Percentiles rank a stretch among this genome's conserved stretches.
phyloP scores from a whole-genome alignment of 2,888 invertebrate species.

The Conistra vaccinii region DNA sequence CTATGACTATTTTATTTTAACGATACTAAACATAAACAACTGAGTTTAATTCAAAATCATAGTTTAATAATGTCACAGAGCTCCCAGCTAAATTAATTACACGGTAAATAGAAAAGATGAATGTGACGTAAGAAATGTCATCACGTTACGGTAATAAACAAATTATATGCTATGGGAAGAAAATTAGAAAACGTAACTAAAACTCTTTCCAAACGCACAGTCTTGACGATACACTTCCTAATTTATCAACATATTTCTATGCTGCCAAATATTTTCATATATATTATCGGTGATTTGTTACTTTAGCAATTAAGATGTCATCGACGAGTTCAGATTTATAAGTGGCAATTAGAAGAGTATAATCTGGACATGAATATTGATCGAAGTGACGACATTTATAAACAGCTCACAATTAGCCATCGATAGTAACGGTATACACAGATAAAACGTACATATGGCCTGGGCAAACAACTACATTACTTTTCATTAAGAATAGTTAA shows the following conservation, averaged over 20 bases:
- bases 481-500: slow-evolving; percentile 67
- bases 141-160: slow-evolving; percentile 8
- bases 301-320: slow-evolving; percentile 88
- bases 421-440: slow-evolving; percentile 74
- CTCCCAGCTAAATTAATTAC: slow-evolving; percentile 13
- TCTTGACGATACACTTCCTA: slow-evolving; percentile 40
- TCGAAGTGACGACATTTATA: slow-evolving; percentile 82
- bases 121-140: slow-evolving; percentile 18
- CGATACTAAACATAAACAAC: slow-evolving; percentile 18
- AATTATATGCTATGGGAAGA: slow-evolving; percentile 11
- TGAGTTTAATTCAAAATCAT: slow-evolving; percentile 21
- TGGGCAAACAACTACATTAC: slow-evolving; percentile 69
- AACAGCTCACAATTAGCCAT: slow-evolving; percentile 83
- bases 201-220: slow-evolving; percentile 17
- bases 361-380: slow-evolving; percentile 88
- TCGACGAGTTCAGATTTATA: slow-evolving; percentile 86
- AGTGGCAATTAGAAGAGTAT: slow-evolving; percentile 86
- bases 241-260: slow-evolving; percentile 56
- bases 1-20: slow-evolving; percentile 39
- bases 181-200: background rate
- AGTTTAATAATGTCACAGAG: slow-evolving; percentile 16
- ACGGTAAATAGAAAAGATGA: slow-evolving; percentile 18
- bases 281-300: slow-evolving; percentile 83
- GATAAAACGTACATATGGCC: slow-evolving; percentile 66
- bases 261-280: slow-evolving; percentile 77